Base-by-base conservation (phyloP, 30 jellyfish, hydroid and myxozoan species). In the Kudoa iwatai region DNA sequence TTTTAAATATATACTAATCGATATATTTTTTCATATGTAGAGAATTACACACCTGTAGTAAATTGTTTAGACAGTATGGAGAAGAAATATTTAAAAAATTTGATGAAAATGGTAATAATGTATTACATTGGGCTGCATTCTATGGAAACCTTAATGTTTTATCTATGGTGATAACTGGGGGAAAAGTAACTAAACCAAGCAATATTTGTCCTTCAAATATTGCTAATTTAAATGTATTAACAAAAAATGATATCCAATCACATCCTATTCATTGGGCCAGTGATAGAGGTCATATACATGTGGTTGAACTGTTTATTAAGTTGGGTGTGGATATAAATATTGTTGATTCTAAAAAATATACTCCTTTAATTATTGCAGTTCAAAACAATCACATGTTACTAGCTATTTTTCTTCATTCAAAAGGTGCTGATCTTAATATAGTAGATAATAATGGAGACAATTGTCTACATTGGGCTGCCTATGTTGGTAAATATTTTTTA, bases 201-300 rank as follows among this genome's bases (percentile, higher is more conserved):
- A n/a, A 28, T 9, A 28, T 28, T n/a, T 9, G n/a, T 6, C 11
- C 9, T n/a, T 6, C 9, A 28, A 6, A 9, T 9, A n/a, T 28
- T 28, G n/a, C n/a, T n/a, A 28, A 28, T 6, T n/a, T 28, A 28
- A n/a, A 28, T 28, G 36, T 28, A 9, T n/a, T 9, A n/a, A 6
- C 36, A 28, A 28, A n/a, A n/a, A 28, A 28, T n/a, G n/a, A 28
- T 9, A n/a, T 6, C n/a, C 11, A n/a, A 9, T 28, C 36, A n/a
- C 11, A 9, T 33, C 93, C 93, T 0, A 55, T 71, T 12, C 93
- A 71, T 47, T 60, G 87, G 87, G 93, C 93, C 1, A 59, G 87
- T 41, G 87, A 59, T 1, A 59, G 60, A 40, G 93, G 93, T 2
- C 86, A 71, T 30, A 60, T 71, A 42, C 64, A 55, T 2, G 55